These are phyloP conservation scores for Cyphomyrus discorhynchus DNA, from an alignment of 2,113 vertebrate species.

Conservation along the genomic window DNA sequence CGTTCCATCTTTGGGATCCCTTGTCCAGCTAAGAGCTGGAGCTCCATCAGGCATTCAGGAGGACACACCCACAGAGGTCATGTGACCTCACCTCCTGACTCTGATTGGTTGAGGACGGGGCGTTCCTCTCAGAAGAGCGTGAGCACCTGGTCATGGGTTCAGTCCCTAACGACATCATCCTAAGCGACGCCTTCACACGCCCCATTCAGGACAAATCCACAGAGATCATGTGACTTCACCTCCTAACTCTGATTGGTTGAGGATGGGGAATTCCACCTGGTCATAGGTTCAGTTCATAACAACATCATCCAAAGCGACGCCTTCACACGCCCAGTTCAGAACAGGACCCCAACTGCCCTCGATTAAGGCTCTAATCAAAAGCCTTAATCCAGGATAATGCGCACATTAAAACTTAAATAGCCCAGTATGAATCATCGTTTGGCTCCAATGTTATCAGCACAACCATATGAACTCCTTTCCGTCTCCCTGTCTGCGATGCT, in stretches of 20 bases:
- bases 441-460: neutral
- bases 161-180: neutral
- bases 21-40: neutral
- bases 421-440: neutral
- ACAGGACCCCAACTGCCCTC: neutral
- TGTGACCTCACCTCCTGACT: neutral
- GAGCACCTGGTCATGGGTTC: neutral
- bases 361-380: neutral
- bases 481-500: neutral
- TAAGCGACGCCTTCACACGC: neutral
- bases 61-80: neutral
- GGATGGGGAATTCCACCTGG: neutral
- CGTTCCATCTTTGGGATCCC: neutral
- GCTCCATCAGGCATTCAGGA: neutral
- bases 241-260: neutral
- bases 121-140: neutral
- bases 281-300: neutral
- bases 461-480: neutral
- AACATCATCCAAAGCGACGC: neutral
- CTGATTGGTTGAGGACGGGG: neutral
- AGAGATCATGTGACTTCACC: neutral
- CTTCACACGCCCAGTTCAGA: neutral
- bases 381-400: conserved; percentile 7
- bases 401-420: conserved; percentile 7
- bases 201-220: neutral